Evolutionary conservation across 2,113 vertebrate species (phyloP).

Genomic region (Setophaga kirtlandii): DNA sequence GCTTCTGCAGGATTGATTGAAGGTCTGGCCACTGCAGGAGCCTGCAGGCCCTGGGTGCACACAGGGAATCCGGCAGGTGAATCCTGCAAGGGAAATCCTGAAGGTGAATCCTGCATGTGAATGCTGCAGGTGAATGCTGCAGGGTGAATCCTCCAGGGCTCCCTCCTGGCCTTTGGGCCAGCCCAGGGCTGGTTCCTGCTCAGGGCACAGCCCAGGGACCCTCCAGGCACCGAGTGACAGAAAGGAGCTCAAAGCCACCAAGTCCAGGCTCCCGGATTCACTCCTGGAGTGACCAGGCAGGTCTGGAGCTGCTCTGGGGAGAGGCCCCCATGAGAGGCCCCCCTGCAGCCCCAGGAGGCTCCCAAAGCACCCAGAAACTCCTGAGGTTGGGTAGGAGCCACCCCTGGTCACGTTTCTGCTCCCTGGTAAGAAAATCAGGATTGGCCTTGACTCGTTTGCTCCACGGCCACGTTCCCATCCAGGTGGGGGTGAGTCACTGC

Average conservation of each 20-base stretch:
- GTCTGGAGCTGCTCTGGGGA: background rate
- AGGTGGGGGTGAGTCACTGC: background rate
- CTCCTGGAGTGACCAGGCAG: background rate
- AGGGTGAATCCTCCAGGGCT: background rate
- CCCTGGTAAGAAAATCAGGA: background rate
- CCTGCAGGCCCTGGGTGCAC: background rate
- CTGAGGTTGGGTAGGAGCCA: background rate
- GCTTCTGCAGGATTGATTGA: background rate
- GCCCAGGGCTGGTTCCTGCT: background rate
- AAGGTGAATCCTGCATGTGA: no score
- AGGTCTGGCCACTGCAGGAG: rapidly evolving
- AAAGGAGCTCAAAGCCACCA: background rate
- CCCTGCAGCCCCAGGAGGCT: background rate
- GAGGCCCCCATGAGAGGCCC: background rate
- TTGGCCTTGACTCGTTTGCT: background rate
- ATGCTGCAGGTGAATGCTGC: background rate
- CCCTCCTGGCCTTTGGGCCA: background rate
- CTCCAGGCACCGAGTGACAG: background rate
- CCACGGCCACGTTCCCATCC: background rate
- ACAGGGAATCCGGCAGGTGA: rapidly evolving
- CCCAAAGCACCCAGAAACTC: background rate
- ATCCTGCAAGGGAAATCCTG: no score
- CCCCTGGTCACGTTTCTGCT: background rate
- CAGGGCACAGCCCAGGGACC: rapidly evolving
- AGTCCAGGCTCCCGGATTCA: background rate